phyloP scores from a whole-genome alignment of 2,888 invertebrate species.

The Eurytoma adleriae region DNA sequence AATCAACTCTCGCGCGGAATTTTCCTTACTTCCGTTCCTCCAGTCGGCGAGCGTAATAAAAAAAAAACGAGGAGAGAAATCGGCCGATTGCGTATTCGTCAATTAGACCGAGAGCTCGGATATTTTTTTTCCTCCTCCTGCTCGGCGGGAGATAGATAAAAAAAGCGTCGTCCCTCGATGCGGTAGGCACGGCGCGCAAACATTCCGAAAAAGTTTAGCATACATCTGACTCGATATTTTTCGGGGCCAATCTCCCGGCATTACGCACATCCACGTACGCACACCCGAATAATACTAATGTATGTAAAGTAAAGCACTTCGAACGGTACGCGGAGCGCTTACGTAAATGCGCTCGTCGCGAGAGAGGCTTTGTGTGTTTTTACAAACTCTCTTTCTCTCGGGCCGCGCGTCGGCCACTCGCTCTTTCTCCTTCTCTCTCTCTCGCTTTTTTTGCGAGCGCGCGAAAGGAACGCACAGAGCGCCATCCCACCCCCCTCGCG shows the following conservation, averaged over 20 bases:
- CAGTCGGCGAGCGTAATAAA: no score
- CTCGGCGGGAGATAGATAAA: no score
- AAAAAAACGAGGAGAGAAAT: not conserved
- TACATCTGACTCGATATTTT: conserved; percentile 30
- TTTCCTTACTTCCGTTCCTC: not conserved
- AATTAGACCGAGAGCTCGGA: not conserved
- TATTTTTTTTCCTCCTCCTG: no score
- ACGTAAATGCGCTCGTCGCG: conserved; percentile 50
- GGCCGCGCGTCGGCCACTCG: no score
- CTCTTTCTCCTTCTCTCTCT: not conserved
- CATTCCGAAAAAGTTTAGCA: conserved; percentile 19
- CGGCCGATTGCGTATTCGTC: conserved; percentile 5
- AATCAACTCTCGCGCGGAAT: not conserved
- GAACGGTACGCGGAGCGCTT: conserved; percentile 54
- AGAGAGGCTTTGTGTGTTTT: conserved; percentile 56
- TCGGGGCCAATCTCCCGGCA: not conserved
- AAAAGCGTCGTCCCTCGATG: not conserved
- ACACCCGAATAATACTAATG: conserved; percentile 51
- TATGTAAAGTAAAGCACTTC: conserved; percentile 59
- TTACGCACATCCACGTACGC: not conserved
- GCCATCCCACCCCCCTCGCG: conserved; percentile 7
- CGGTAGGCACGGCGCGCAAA: conserved; percentile 2
- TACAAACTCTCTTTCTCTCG: conserved; percentile 40
- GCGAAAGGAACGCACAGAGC: not conserved
- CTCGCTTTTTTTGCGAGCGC: not conserved